A percentile compares a stretch with the other conserved stretches of the same genome.
Evolutionary conservation across 2,797 vertebrate species (phyloP).

Genomic region (Tinamus major): DNA sequence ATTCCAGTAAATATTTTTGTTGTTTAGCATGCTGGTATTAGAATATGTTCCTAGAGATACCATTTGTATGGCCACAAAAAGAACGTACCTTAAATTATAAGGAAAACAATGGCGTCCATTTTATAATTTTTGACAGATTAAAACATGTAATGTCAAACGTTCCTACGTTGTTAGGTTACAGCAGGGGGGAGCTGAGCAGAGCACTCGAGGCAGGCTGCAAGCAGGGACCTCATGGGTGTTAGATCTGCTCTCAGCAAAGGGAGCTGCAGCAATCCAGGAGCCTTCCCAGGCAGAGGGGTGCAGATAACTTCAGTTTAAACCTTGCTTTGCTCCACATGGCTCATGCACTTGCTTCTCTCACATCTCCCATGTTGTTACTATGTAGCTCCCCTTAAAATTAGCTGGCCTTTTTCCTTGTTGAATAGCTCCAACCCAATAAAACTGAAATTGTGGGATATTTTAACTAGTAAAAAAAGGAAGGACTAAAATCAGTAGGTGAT

Average conservation of each 20-base stretch:
- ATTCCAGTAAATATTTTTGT: neutral
- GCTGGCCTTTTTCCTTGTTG: neutral
- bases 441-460: neutral
- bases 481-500: neutral
- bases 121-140: neutral
- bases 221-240: accelerated
- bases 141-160: neutral
- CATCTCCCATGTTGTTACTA: neutral
- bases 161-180: neutral
- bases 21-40: neutral
- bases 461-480: neutral
- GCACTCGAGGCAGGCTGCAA: accelerated
- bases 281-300: neutral
- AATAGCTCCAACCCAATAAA: neutral
- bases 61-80: neutral
- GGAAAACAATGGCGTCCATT: neutral
- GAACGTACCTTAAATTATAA: neutral
- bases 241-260: accelerated
- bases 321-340: neutral
- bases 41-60: neutral
- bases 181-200: neutral
- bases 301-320: neutral
- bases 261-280: neutral
- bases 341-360: neutral
- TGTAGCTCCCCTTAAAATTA: neutral